A percentile compares a stretch with the other conserved stretches of the same genome.
Conservation (phyloP, 1,140 invertebrate species). For the Drosophila takahashii region DNA sequence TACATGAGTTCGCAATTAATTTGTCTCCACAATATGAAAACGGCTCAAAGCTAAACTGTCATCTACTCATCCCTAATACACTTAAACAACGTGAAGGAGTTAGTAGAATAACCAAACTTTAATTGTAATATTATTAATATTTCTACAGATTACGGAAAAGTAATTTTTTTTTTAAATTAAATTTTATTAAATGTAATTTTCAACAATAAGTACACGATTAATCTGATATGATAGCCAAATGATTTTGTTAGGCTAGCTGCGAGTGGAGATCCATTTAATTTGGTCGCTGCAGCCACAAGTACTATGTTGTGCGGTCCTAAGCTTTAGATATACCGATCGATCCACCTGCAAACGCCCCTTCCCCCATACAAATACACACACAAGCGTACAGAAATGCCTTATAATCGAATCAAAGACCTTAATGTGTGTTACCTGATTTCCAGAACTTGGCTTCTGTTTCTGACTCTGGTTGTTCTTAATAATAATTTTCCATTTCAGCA, state of each 20-base stretch:
- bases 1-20: conserved; percentile 77
- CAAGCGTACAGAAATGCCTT: conserved; percentile 6
- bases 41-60: conserved; percentile 15
- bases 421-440: background rate
- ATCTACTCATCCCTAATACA: background rate
- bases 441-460: background rate
- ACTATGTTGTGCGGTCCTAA: background rate
- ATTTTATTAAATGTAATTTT: too few relatives aligned
- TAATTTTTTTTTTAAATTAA: background rate
- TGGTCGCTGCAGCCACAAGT: background rate
- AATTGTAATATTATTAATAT: too few relatives aligned
- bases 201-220: too few relatives aligned
- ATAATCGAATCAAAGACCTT: conserved; percentile 60
- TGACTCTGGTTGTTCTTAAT: background rate
- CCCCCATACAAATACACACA: background rate
- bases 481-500: background rate
- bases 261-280: conserved; percentile 1
- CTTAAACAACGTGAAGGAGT: background rate
- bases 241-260: background rate
- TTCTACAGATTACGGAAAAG: too few relatives aligned
- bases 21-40: conserved; percentile 61
- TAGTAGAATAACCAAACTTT: too few relatives aligned
- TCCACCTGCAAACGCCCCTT: background rate
- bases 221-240: background rate
- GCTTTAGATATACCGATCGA: background rate